Base-by-base conservation (phyloP, 2,888 invertebrate genomes). In the Euplexia lucipara region DNA sequence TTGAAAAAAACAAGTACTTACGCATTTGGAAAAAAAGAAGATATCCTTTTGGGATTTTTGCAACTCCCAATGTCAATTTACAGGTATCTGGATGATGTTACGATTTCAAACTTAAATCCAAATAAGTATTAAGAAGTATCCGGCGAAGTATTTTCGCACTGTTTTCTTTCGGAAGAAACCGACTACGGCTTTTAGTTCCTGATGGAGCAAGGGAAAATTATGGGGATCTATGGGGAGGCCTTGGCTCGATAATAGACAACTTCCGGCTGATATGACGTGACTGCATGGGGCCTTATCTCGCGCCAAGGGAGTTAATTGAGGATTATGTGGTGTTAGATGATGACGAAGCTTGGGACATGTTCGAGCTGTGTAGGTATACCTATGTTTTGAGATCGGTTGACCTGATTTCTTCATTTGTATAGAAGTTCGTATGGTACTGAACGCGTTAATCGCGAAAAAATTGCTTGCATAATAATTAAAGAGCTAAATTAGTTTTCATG, bases 251-350 rank as follows among this genome's bases (percentile, higher is more conserved):
- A 61, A 69, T 57, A 75, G 52, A 52, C 56, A 37, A 18, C 45
- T 71, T 71, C 74, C 60, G 70, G 18, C 56, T 39, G 75, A 72
- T 72, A 69, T 69, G 60, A 69, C 69, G 34, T 75, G 65, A 39
- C 49, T 71, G 52, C 51, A 72, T 71, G 71, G 60, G 34, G 39
- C 26, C 60, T 75, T 72, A 72, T 72, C 71, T 69, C 42, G n/a
- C 73, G 30, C 37, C 53, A n/a, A 47, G 60, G 61, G 60, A 72
- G 60, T 61, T 69, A 72, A 75, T 75, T 72, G 71, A 48, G 48
- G 60, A 68, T 57, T 75, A 56, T 75, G 14, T 47, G 56, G 60
- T 56, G 75, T 47, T 30, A 14, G n/a, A 34, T 35, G 51, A 51
- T 59, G 49, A 67, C 34, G 37, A 12, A 26, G 60, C 30, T 53